Percentiles rank a stretch among this genome's conserved stretches.
Conservation (phyloP, 2,888 invertebrate genomes). For the Loripinus fragilis region DNA sequence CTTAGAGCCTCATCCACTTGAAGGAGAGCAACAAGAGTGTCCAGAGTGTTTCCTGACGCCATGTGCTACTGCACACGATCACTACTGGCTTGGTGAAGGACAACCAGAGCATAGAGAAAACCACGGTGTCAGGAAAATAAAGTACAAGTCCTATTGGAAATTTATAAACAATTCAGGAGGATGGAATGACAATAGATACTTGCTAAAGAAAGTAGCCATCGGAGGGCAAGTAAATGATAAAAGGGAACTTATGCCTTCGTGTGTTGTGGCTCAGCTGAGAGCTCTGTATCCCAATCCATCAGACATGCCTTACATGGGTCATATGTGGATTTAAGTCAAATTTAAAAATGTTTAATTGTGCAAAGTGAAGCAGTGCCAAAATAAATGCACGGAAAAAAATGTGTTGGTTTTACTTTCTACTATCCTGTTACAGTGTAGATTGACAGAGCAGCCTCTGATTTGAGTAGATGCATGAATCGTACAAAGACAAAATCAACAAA, state of each 20-base stretch:
- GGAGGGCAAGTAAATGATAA: background rate
- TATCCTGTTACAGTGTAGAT: no score
- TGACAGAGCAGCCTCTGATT: no score
- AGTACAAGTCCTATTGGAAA: slow-evolving; percentile 3
- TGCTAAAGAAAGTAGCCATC: background rate
- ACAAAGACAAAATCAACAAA: no score
- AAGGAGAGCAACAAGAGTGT: background rate
- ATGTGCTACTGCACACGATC: background rate
- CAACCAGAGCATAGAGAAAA: background rate
- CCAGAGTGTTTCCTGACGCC: background rate
- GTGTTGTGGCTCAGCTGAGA: background rate
- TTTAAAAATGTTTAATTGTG: no score
- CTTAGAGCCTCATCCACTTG: background rate
- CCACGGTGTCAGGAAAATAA: background rate
- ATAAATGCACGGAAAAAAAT: no score
- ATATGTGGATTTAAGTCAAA: background rate
- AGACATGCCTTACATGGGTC: background rate
- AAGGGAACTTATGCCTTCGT: background rate
- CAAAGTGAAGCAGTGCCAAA: no score
- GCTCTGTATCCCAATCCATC: background rate
- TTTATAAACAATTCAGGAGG: background rate
- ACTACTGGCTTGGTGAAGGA: slow-evolving; percentile 2
- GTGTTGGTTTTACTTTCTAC: no score
- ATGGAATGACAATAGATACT: background rate
- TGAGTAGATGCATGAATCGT: no score